Evolutionary conservation across 2,888 invertebrate genomes (phyloP).

Genomic region (Hedychridium roseum): DNA sequence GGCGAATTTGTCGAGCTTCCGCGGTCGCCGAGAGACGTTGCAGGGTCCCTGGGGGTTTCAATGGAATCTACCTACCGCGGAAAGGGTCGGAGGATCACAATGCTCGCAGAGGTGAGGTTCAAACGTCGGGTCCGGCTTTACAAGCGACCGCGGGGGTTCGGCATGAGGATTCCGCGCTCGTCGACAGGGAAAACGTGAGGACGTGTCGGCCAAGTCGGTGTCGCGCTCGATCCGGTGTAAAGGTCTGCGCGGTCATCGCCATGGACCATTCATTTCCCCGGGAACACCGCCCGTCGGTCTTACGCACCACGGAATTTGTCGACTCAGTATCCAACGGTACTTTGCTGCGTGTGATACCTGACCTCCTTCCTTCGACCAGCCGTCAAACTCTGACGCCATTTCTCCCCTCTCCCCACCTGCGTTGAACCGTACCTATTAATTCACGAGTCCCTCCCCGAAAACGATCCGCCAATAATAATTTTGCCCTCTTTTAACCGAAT

Average conservation of each 20-base stretch:
- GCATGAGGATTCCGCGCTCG: constrained; percentile 20
- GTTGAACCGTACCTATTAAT: constrained; percentile 24
- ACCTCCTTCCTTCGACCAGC: neutral
- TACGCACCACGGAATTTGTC: constrained; percentile 22
- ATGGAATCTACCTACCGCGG: too few relatives aligned
- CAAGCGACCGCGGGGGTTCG: constrained; percentile 18
- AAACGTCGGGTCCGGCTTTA: constrained; percentile 10
- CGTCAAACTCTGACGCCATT: constrained; percentile 1
- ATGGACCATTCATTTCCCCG: constrained; percentile 16
- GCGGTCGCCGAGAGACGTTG: too few relatives aligned
- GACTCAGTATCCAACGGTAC: constrained; percentile 1
- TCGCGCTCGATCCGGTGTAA: constrained; percentile 24
- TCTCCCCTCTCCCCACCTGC: constrained; percentile 6
- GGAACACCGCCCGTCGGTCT: too few relatives aligned
- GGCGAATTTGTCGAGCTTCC: too few relatives aligned
- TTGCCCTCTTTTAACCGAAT: too few relatives aligned
- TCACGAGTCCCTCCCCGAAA: too few relatives aligned
- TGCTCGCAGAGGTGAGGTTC: too few relatives aligned
- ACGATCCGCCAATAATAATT: too few relatives aligned
- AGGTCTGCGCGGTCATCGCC: constrained; percentile 13
- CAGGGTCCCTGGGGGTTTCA: too few relatives aligned
- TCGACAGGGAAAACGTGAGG: constrained; percentile 46
- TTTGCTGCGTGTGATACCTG: constrained; percentile 7
- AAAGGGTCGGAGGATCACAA: too few relatives aligned
- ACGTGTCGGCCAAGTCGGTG: constrained; percentile 21